Conservation (phyloP, 2,888 invertebrate genomes). For the Byasa hedistus region DNA sequence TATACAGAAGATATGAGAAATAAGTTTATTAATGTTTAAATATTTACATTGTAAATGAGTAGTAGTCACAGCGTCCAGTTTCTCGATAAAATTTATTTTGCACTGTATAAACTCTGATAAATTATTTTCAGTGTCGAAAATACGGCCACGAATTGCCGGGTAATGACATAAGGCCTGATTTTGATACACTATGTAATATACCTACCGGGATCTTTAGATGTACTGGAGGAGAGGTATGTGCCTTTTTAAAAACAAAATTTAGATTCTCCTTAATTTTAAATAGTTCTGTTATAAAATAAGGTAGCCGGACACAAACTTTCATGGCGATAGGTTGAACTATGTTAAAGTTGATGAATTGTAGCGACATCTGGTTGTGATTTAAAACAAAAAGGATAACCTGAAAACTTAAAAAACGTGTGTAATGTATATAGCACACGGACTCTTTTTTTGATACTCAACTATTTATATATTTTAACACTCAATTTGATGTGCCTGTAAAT, state of each 20-base stretch:
- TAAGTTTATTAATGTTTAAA: too few species aligned
- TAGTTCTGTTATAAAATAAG: neutral
- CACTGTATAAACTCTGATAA: too few species aligned
- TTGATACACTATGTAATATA: slow-evolving; percentile 43
- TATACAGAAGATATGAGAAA: too few species aligned
- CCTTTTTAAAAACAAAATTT: neutral
- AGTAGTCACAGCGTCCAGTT: too few species aligned
- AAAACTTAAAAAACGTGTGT: too few species aligned
- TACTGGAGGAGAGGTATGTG: slow-evolving; percentile 50
- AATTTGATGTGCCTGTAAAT: too few species aligned
- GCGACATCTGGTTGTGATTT: neutral
- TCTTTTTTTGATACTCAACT: too few species aligned
- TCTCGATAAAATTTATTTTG: too few species aligned
- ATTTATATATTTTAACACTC: too few species aligned
- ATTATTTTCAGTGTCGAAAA: slow-evolving; percentile 52
- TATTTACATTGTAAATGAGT: too few species aligned
- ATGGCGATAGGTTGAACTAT: neutral
- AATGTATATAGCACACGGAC: too few species aligned
- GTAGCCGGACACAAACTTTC: neutral
- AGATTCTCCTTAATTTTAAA: neutral
- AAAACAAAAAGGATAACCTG: neutral
- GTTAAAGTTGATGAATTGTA: neutral
- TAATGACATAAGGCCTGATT: slow-evolving; percentile 36
- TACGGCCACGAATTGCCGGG: slow-evolving; percentile 47
- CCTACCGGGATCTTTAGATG: slow-evolving; percentile 56